Evolutionary conservation across 2,797 vertebrate genomes (phyloP), one percentile per base, ranked within the genome.

Genomic region (Crax fasciolata): DNA sequence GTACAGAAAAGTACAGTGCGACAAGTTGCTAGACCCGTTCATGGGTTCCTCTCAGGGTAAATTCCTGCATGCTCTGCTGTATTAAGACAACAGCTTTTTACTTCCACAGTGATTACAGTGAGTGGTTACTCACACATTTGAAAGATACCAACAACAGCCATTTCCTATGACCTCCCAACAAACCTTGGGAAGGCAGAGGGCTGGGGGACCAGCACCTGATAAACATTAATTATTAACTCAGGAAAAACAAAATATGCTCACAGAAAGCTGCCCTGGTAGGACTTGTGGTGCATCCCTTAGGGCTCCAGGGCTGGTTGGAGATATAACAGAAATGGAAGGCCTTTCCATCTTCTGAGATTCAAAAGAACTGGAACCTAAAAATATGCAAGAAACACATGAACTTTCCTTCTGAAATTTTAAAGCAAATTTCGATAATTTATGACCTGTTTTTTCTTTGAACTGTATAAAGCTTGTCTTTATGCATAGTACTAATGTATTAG

Each of bases 311-410:
- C 99, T 99, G 72, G 99, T 99, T 0, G 99, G 99, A 93, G 99
- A 99, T 98, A 99, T 99, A 96, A 99, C 99, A 67, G 99, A 99
- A 98, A 99, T 99, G 38, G 99, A 99, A 84, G 99, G 99, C 61
- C 99, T 98, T 66, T 99, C 99, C 99, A 99, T 99, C 98, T 99
- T 99, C 97, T 99, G 99, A 63, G 99, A 99, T 98, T 99, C 99
- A 97, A 99, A 99, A 85, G 99, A 99, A 97, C 99, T 99, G 59
- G 99, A 99, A 97, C 99, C 99, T 97, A 92, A 98, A 98, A 98
- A 74, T 57, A 78, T 65, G 61, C 9, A 27, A 98, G 97, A 93
- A 92, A 84, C 73, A 84, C 30, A 62, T n/a, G 28, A 78, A 75
- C 24, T 30, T 68, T 23, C 12, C 27, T 75, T 58, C 3, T 30